Evolutionary conservation across 2,797 vertebrate species (phyloP).

Genomic region (Cynopterus sphinx): DNA sequence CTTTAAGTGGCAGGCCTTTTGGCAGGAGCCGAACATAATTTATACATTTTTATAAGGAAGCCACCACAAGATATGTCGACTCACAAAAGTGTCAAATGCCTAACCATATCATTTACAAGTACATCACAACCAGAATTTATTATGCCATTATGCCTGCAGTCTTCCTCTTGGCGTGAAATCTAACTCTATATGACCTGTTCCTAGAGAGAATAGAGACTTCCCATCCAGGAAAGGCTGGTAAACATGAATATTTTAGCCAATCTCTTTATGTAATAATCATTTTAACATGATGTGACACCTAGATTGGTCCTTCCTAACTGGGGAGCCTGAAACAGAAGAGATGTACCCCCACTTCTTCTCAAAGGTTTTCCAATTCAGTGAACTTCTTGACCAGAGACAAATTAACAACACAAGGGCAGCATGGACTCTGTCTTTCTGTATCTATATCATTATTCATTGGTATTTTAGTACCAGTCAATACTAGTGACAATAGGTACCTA

Average conservation of each 20-base stretch:
- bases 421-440: not conserved
- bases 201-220: not conserved
- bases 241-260: not conserved
- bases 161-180: not conserved
- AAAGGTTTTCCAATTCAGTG: not conserved
- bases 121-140: not conserved
- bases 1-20: not conserved
- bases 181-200: not conserved
- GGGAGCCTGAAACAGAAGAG: not conserved
- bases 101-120: not conserved
- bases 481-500: not conserved
- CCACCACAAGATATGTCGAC: not conserved
- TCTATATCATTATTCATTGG: not conserved
- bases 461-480: not conserved
- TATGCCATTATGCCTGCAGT: not conserved
- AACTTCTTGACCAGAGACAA: not conserved
- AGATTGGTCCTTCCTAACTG: not conserved
- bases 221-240: not conserved
- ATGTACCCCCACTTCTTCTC: not conserved
- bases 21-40: not conserved
- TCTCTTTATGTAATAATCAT: not conserved
- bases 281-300: not conserved
- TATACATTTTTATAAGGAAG: not conserved
- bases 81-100: not conserved
- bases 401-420: not conserved